Base-by-base conservation (phyloP, 2,113 vertebrate species). In the Origma solitaria region DNA sequence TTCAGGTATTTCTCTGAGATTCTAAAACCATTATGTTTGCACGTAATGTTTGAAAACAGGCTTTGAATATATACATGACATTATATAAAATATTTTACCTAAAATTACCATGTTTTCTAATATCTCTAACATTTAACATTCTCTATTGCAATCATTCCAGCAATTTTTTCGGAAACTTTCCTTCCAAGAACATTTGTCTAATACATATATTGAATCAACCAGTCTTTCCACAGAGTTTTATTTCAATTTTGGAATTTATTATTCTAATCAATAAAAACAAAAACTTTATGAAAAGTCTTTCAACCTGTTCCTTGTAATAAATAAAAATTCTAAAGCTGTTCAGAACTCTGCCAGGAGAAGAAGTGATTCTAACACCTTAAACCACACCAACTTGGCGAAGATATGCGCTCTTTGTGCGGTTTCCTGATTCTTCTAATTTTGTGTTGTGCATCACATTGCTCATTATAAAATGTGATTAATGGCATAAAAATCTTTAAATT, bases 161-260 rank as follows among this genome's bases (percentile, higher is more conserved):
- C 5, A 79, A 24, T 15, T n/a, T 72, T 62, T n/a, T 23, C 37
- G 28, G 3, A 31, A 7, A 57, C 71, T 69, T 93, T 50, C 22
- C 42, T 22, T 86, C 11, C 75, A 77, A n/a, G 30, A 96, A 69
- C 15, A 30, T 38, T 61, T 75, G 8, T 82, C 23, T 72, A 89
- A 65, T 71, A 68, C 2, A 7, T 21, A 7, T 16, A 79, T 93
- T 81, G 27, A 85, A 38, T 80, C 37, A 92, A 24, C 18, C 42
- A 64, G 19, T 38, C 18, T 95, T 78, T 85, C 90, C n/a, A 66
- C 8, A 69, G 64, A 89, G 12, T 45, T 89, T 57, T n/a, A 51
- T 49, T 96, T 91, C 6, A 13, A 50, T 95, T 97, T 96, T 92
- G 27, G 28, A 80, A 47, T 85, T 88, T 86, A 69, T 92, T 40